phyloP scores from a whole-genome alignment of 2,113 vertebrate genomes.

The Nicator chloris region DNA sequence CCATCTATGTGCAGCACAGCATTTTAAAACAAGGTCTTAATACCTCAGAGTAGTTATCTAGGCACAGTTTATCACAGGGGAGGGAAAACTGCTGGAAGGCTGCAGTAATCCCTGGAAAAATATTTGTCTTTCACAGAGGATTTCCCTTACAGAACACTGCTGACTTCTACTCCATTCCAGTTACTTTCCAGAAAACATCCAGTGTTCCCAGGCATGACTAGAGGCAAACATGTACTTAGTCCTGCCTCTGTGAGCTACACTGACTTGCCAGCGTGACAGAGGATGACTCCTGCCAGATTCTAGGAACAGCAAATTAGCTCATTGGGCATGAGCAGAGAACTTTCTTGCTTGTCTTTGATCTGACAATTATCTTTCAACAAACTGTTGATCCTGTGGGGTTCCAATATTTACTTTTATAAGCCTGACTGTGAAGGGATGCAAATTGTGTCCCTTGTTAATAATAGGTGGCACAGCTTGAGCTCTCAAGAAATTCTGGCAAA shows the following conservation, averaged over 20 bases:
- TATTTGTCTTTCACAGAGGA: background rate
- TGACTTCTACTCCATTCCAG: background rate
- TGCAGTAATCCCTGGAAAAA: slow-evolving; percentile 11
- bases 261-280: background rate
- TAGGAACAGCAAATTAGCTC: background rate
- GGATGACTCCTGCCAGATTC: background rate
- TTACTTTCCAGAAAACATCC: background rate
- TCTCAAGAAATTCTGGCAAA: slow-evolving; percentile 21
- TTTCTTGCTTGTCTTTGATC: background rate
- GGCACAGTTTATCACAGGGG: background rate
- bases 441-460: slow-evolving; percentile 15
- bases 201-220: background rate
- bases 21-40: background rate
- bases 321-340: background rate
- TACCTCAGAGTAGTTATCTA: background rate
- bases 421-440: background rate
- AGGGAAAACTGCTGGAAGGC: background rate
- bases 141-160: background rate
- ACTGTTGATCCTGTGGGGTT: slow-evolving; percentile 13
- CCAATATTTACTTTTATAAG: slow-evolving; percentile 20
- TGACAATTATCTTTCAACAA: background rate
- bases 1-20: background rate
- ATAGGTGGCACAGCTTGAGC: slow-evolving; percentile 20
- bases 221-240: background rate
- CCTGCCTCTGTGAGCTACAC: background rate